Evolutionary conservation across 2,888 invertebrate genomes (phyloP), one percentile per base, ranked within the genome.

Genomic region (Microchrysa polita): DNA sequence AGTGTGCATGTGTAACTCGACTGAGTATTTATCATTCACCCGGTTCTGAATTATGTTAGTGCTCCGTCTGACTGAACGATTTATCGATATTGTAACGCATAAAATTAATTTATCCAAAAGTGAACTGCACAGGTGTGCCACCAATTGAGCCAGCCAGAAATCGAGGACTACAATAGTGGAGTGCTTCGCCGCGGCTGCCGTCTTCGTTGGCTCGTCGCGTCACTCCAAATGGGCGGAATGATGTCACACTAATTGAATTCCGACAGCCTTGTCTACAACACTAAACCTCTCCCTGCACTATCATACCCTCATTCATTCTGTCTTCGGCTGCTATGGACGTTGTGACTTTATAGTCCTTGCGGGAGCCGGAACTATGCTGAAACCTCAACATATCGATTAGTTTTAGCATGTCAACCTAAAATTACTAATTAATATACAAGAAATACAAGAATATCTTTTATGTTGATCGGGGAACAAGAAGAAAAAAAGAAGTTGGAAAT

Each of bases 81-180:
- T 48, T 48, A 48, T 48, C 48, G 48, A 48, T 48, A 48, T 48
- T 48, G 48, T 48, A 48, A 48, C 48, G 48, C 48, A 48, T 48
- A 48, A 48, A 48, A 48, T 48, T 48, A 48, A 48, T 48, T 48
- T 48, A 48, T n/a, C 48, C 16, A 12, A 48, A 48, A 48, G 48
- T 48, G 48, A 48, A 48, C 48, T 48, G 10, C 48, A 48, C 48
- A 48, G 48, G 48, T 48, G 48, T 48, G 48, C 48, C 48, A 34
- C 4, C 27, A 34, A 34, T 34, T 48, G 48, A 4, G 48, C n/a
- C n/a, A n/a, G n/a, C n/a, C 48, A 48, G 48, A 10, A n/a, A n/a
- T 48, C 27, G 12, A 48, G 48, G 48, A 48, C 48, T 48, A 34
- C 48, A 48, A 12, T 48, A 4, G 14, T 48, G n/a, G n/a, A n/a